phyloP scores from a whole-genome alignment of 1,140 invertebrate genomes.

The Dendroctonus valens region DNA sequence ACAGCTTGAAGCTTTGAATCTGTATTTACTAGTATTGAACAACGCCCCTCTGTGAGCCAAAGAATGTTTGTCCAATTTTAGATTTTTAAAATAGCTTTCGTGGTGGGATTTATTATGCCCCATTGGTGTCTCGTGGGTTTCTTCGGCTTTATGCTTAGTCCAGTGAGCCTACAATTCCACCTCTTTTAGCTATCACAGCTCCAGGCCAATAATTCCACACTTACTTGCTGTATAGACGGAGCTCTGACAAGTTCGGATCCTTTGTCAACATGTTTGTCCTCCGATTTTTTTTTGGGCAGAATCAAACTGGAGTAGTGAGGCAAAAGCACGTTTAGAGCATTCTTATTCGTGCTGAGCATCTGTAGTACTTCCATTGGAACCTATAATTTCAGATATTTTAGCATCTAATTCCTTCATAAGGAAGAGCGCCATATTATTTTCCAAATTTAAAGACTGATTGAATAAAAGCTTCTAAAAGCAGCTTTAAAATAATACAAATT shows the following conservation, averaged over 20 bases:
- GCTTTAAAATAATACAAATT: too few relatives aligned
- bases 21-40: constrained; percentile 76
- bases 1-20: constrained; percentile 81
- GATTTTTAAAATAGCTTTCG: constrained; percentile 70
- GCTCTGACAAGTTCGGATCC: constrained; percentile 22
- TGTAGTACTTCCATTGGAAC: constrained; percentile 65
- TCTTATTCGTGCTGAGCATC: constrained; percentile 62
- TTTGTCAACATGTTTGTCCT: constrained; percentile 58
- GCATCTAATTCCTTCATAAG: too few relatives aligned
- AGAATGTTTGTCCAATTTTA: constrained; percentile 73
- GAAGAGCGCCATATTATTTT: too few relatives aligned
- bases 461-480: too few relatives aligned
- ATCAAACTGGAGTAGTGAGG: constrained; percentile 70
- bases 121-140: constrained; percentile 30
- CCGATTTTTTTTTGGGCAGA: constrained; percentile 60
- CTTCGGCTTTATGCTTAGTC: not conserved
- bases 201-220: too few relatives aligned
- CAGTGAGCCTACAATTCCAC: too few relatives aligned
- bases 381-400: constrained; percentile 49
- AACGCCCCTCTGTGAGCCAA: constrained; percentile 77
- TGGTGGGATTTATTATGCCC: constrained; percentile 40
- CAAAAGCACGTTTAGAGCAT: constrained; percentile 66
- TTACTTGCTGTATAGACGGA: constrained; percentile 37
- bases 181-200: too few relatives aligned
- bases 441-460: too few relatives aligned